These are phyloP conservation scores for Lithophane ornitopus DNA, from an alignment of 2,888 invertebrate species.

Conservation along the genomic window DNA sequence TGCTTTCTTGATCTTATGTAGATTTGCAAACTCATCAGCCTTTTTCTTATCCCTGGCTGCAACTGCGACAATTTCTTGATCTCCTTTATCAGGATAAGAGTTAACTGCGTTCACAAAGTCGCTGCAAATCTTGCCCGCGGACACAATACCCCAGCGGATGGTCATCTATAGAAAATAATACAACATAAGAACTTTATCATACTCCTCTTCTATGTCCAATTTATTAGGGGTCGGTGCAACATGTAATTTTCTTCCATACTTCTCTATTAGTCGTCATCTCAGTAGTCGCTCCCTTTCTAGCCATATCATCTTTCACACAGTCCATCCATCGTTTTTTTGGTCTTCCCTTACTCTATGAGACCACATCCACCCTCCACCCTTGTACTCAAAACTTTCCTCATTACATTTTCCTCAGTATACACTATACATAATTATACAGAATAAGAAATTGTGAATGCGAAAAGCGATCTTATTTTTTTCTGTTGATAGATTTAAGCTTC, in stretches of 20 bases:
- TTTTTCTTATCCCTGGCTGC: conserved; percentile 93
- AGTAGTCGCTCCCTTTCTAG: neutral
- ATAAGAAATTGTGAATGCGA: too few species aligned
- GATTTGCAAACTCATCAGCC: conserved; percentile 94
- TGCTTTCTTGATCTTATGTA: conserved; percentile 92
- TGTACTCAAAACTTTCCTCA: too few species aligned
- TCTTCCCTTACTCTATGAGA: too few species aligned
- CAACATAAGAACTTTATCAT: too few species aligned
- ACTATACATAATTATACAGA: too few species aligned
- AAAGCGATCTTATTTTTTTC: neutral
- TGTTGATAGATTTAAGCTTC: neutral
- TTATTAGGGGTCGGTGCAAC: neutral
- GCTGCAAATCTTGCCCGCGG: conserved; percentile 95
- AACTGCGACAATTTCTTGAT: conserved; percentile 93
- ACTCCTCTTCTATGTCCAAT: too few species aligned
- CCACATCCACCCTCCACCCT: too few species aligned
- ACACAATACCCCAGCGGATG: conserved; percentile 95
- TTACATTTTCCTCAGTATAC: too few species aligned
- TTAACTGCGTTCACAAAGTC: conserved; percentile 94
- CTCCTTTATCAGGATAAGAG: conserved; percentile 91
- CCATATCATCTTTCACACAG: neutral
- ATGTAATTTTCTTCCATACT: neutral
- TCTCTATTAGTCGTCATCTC: neutral
- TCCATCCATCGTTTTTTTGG: too few species aligned
- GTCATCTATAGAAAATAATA: conserved; percentile 76